These are phyloP conservation scores for Embiotoca jacksoni DNA, from an alignment of 2,113 vertebrate species.

Conservation along the genomic window DNA sequence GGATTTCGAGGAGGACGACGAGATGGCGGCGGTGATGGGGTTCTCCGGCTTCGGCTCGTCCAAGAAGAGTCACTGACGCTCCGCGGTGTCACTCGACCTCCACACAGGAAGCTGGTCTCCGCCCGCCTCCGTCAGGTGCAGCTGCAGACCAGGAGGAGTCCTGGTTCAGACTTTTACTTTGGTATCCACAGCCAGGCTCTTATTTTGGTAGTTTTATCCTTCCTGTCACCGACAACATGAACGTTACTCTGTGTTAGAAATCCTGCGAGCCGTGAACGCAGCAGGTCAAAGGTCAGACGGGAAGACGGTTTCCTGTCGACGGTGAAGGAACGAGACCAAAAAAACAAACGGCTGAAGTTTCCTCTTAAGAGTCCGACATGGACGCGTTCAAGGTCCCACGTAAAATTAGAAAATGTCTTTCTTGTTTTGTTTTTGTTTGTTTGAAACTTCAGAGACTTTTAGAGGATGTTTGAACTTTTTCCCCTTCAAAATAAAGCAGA, in stretches of 20 bases:
- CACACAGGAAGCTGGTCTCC: not conserved
- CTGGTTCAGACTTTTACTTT: constrained; percentile 23
- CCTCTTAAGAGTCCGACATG: not conserved
- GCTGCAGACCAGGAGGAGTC: not conserved
- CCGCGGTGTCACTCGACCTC: too few relatives aligned
- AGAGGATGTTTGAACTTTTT: not conserved
- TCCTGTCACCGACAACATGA: constrained; percentile 4
- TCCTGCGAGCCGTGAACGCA: not conserved
- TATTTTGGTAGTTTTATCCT: constrained; percentile 35
- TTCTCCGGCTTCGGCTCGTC: constrained; percentile 96
- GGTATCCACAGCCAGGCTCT: constrained; percentile 10
- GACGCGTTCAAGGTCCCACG: not conserved
- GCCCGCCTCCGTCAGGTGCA: not conserved
- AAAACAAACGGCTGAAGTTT: not conserved
- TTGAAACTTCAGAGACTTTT: not conserved
- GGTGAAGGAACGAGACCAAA: not conserved
- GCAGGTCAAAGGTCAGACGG: constrained; percentile 11
- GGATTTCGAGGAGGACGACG: constrained; percentile 95
- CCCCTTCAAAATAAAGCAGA: not conserved
- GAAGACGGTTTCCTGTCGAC: not conserved
- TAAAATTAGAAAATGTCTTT: not conserved
- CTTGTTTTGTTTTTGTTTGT: not conserved
- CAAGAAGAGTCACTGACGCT: constrained; percentile 93
- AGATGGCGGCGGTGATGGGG: constrained; percentile 99
- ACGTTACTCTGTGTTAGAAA: not conserved